A percentile compares a stretch with the other conserved stretches of the same genome.
These are phyloP conservation scores for Camptogramma bilineatum DNA, from an alignment of 2,888 invertebrate genomes.

Conservation along the genomic window DNA sequence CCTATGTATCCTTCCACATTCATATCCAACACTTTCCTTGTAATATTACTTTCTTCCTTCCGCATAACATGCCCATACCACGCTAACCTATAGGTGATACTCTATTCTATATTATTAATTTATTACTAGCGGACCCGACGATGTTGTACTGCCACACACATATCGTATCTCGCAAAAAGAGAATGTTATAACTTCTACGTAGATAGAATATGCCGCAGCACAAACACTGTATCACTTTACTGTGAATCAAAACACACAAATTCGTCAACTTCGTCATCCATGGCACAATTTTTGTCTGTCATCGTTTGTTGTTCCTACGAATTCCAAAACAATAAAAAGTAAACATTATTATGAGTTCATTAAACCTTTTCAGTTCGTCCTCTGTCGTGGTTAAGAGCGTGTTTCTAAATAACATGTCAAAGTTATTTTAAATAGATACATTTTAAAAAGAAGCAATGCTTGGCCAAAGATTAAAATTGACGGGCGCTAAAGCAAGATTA, in stretches of 20 bases:
- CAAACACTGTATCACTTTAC: too few relatives aligned
- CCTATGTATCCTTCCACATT: too few relatives aligned
- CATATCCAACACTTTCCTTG: too few relatives aligned
- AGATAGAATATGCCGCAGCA: not conserved
- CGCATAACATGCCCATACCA: too few relatives aligned
- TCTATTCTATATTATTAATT: too few relatives aligned
- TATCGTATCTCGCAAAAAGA: too few relatives aligned
- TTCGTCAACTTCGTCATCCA: constrained; percentile 14
- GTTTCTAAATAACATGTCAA: not conserved
- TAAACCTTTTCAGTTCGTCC: constrained; percentile 3
- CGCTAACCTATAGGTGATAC: too few relatives aligned
- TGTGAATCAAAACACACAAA: not conserved
- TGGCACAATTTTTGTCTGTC: constrained; percentile 20
- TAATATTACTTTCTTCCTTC: too few relatives aligned
- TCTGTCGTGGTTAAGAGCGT: not conserved
- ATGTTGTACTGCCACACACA: too few relatives aligned
- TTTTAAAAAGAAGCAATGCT: not conserved
- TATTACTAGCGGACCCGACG: too few relatives aligned
- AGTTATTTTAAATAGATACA: not conserved
- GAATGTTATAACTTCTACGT: too few relatives aligned
- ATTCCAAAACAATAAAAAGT: constrained; percentile 26
- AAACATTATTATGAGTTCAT: constrained; percentile 25
- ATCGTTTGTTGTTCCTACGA: constrained; percentile 8
- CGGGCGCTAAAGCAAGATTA: not conserved
- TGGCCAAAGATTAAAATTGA: not conserved